Base-by-base conservation (phyloP, 2,888 invertebrate genomes). In the Andrena hattorfiana region DNA sequence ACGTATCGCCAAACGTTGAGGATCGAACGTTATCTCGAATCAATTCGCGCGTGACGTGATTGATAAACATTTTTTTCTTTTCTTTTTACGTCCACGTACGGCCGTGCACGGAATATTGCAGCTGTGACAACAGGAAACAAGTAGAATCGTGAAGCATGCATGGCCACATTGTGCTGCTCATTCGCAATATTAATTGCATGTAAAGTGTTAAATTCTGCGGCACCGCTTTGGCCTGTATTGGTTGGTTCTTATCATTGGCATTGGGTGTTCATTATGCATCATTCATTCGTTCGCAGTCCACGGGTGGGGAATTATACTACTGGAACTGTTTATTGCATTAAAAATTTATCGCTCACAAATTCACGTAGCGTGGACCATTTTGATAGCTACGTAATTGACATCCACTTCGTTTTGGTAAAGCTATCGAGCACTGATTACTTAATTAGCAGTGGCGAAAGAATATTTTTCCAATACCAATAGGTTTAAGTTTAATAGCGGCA, bases 101-200 rank as follows among this genome's bases (percentile, higher is more conserved):
- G 10, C 16, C 60, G 68, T 35, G 62, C 28, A 2, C 23, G 3
- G 54, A 51, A 68, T 68, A 68, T 68, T 68, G 62, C 68, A 68
- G 35, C 51, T 62, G 67, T 48, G 63, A 78, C 42, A 74, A 62
- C 74, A 78, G 78, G 78, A 78, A 78, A 20, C 63, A 10, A 63
- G 20, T 2, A 16, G 68, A 68, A 74, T 69, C 32, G 35, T 6
- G n/a, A 63, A 16, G 63, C 10, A 23, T 49, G 62, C 77, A 62
- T 77, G 67, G 67, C 67, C 51, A 23, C 23, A 16, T 62, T 74
- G 51, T 26, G 13, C 54, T 26, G 13, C 63, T 69, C 78, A 64
- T 74, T 78, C 74, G 63, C 68, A 68, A 78, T 63, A 48, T 74
- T 59, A 63, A 74, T 74, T 48, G 16, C 42, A n/a, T 48, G 42